phyloP scores from a whole-genome alignment of 35 echinoderm and acorn worm genomes.

The Hemicentrotus pulcherrimus region DNA sequence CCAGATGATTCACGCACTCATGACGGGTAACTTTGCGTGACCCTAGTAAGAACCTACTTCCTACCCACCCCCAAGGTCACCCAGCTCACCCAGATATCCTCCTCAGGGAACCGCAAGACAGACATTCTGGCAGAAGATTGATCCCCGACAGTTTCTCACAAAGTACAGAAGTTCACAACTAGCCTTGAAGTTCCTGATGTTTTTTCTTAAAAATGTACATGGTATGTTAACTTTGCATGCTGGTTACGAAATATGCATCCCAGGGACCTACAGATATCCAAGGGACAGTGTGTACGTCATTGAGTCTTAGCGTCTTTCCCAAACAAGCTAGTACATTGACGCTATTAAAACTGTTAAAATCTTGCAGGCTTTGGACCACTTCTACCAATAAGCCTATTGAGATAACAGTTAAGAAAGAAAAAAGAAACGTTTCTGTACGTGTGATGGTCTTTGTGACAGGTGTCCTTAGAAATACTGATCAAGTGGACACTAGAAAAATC shows the following conservation, averaged over 20 bases:
- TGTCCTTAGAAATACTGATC: no score
- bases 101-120: background rate
- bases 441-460: no score
- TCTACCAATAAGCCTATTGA: no score
- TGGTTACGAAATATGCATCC: background rate
- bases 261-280: background rate
- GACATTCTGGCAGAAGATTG: background rate
- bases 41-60: background rate
- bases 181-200: background rate
- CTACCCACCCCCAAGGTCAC: background rate
- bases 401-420: no score
- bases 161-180: background rate
- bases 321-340: background rate
- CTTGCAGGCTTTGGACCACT: no score
- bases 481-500: no score
- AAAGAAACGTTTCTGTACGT: no score
- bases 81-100: background rate
- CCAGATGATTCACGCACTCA: background rate
- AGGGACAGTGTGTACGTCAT: background rate
- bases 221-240: no score
- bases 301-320: background rate
- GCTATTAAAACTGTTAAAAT: background rate
- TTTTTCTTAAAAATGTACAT: background rate
- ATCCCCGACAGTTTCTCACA: background rate
- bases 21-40: background rate